Evolutionary conservation across 2,797 vertebrate genomes (phyloP), one percentile per base, ranked within the genome.

Genomic region (Percopsis omiscomaycus): DNA sequence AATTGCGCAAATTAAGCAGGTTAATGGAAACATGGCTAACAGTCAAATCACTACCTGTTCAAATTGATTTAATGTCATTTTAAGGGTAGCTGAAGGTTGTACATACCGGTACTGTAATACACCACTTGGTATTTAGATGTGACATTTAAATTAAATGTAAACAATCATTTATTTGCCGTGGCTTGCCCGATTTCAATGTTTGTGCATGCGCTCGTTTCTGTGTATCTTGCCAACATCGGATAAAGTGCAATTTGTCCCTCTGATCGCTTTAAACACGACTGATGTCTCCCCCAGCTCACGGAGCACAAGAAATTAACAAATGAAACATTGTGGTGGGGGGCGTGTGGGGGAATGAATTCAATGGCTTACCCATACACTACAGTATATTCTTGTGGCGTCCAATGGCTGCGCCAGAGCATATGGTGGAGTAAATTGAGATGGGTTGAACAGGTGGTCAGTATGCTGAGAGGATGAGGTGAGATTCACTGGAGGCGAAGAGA

Each of bases 361-460:
- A 85, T 84, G 76, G 86, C 90, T 90, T 89, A 92, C 94, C 92
- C 86, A 92, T 72, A 28, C 92, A 87, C 81, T 55, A 22, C 22
- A 22, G 22, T 22, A 54, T 85, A 83, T 63, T 69, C 45, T 60
- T 71, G 79, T 51, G 27, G 72, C 68, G 76, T 84, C 65, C 51
- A 79, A 72, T 28, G 42, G 84, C 85, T 86, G 83, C 82, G 79
- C 87, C 90, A 61, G 51, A 90, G 71, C 93, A 94, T 94, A 95
- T 91, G 92, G 91, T 84, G 89, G 84, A 61, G 78, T 82, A 92
- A 94, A 93, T 89, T 84, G 80, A 90, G 91, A 86, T 84, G 92
- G 91, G 89, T 92, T 87, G 70, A 62, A 89, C 91, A 95, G 92
- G 91, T 94, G 94, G 90, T 79, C 74, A 59, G 49, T 84, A 79